Base-by-base conservation (phyloP, 2,113 vertebrate species). In the Tetraodon nigroviridis region DNA sequence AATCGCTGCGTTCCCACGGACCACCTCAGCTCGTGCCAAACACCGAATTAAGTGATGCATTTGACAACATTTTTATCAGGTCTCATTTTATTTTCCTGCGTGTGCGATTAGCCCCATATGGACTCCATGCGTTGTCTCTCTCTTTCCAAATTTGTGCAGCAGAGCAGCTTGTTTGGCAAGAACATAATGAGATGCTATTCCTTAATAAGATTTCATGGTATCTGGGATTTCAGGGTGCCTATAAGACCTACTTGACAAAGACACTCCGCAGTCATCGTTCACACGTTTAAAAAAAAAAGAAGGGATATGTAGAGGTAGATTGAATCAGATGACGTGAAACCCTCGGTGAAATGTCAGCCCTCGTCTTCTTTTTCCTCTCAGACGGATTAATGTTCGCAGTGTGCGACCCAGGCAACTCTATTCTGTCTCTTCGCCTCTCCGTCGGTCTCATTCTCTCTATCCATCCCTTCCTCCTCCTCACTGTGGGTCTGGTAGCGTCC, bases 171-270 rank as follows among this genome's bases (percentile, higher is more conserved):
- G 55, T 76, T 78, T 82, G 78, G 84, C 75, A 77, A 75, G 37
- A 79, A 67, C 52, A 47, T 84, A 88, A 86, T 85, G 79, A 85
- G 82, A 83, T 84, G 79, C 86, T 84, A 73, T 70, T 78, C 76
- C 77, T 75, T 81, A 85, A 86, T 72, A 82, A 61, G 79, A 87
- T 85, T 82, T 87, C 82, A 85, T 58, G 80, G 37, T 82, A 72
- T 74, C 73, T 68, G 70, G 68, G 72, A 50, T 75, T 75, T 75
- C 66, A 48, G 64, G 63, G 75, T 59, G 69, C 70, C 59, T 70
- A 54, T 77, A 82, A 74, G 53, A 59, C 69, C 56, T 44, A 37
- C 61, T 42, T 67, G 45, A 87, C 77, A 84, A 83, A 81, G 56
- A 59, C 60, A 48, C 67, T 55, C 17, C n/a, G 29, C 46, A 20